Evolutionary conservation across 2,888 invertebrate species (phyloP).

Genomic region (Calliopum simillimum): DNA sequence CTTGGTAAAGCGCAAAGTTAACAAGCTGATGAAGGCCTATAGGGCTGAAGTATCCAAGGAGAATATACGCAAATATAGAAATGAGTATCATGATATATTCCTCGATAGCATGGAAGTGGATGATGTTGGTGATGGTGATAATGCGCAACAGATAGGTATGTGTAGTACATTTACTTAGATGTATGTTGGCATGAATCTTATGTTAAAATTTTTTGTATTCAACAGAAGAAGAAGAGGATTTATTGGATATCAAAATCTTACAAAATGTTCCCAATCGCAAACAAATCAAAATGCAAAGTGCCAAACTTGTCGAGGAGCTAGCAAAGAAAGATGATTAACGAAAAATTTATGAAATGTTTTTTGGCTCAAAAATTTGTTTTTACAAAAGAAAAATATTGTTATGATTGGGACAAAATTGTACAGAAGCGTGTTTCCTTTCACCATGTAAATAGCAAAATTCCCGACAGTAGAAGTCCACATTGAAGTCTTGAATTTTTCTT

Average conservation of each 20-base stretch:
- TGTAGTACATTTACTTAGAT: too few species aligned
- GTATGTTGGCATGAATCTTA: neutral
- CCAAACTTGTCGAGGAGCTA: conserved; percentile 61
- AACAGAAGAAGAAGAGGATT: conserved; percentile 46
- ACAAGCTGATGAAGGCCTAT: conserved; percentile 55
- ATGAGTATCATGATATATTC: conserved; percentile 56
- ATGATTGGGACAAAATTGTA: conserved; percentile 27
- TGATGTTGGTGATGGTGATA: conserved; percentile 43
- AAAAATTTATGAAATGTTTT: neutral
- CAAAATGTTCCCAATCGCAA: conserved; percentile 60
- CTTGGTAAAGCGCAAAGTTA: conserved; percentile 54
- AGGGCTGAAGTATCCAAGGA: conserved; percentile 43
- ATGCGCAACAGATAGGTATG: conserved; percentile 11
- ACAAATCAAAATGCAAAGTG: conserved; percentile 62
- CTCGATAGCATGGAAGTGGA: conserved; percentile 47
- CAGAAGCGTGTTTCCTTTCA: too few species aligned
- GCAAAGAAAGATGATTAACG: conserved; percentile 59
- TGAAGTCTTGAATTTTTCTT: too few species aligned
- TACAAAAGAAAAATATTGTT: conserved; percentile 24
- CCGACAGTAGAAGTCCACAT: too few species aligned
- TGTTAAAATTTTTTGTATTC: neutral
- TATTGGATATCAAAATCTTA: conserved; percentile 49
- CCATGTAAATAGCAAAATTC: too few species aligned
- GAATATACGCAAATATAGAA: conserved; percentile 36
- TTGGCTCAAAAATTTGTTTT: conserved; percentile 6